Base-by-base conservation (phyloP, 2,113 vertebrate genomes). In the Dasyurus viverrinus region DNA sequence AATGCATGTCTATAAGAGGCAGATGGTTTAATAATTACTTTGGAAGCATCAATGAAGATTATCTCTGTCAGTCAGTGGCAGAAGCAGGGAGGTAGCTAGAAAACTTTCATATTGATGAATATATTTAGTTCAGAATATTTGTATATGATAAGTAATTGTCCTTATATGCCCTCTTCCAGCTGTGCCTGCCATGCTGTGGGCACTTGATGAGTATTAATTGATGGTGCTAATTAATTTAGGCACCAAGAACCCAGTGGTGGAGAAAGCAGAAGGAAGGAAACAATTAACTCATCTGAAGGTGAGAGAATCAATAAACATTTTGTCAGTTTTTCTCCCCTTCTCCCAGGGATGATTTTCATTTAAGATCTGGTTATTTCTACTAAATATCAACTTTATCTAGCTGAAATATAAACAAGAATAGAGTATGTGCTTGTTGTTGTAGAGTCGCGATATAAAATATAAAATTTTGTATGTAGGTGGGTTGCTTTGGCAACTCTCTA, bases 11-110 rank as follows among this genome's bases (percentile, higher is more conserved):
- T 94, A 84, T 68, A 94, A 96, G 94, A 97, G 89, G 96, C 96
- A 98, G 94, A 96, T 97, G 96, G 96, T 94, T 97, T 96, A 97
- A 97, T 97, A 96, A 97, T 97, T 97, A 96, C 57, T 97, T 97
- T 53, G 94, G 54, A 97, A 92, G 92, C 96, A 95, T 96, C 96
- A 76, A 94, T 93, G 94, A 96, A 97, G 96, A 93, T 95, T 93
- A 96, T 55, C 60, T 94, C 94, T 93, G 96, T 92, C 93, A 93
- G 96, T 97, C 92, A 96, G 90, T 95, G 53, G 92, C n/a, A 84
- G 68, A 84, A n/a, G n/a, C 23, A 19, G 68, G 7, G n/a, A 42
- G 93, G 47, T n/a, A 93, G 68, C 93, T 95, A 24, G 91, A 96
- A 95, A 97, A 96, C 50, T 96, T 97, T 54, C 93, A 89, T 96